Evolutionary conservation across 2,797 vertebrate genomes (phyloP), one percentile per base, ranked within the genome.

Genomic region (Botia almorhae): DNA sequence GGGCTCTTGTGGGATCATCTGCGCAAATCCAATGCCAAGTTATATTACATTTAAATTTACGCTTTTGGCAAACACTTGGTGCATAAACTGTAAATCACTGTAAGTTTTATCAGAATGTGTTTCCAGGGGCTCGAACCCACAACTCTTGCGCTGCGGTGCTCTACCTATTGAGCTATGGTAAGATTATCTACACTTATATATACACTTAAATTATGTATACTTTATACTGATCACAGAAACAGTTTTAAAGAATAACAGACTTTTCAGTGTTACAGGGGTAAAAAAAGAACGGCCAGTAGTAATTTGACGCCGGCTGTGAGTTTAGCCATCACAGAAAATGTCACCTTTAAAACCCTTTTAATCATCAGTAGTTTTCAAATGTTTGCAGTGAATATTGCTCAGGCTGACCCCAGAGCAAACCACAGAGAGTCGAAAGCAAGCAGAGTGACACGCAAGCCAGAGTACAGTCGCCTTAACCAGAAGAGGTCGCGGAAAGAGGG

Each of bases 311-410:
- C 6, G 7, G 19, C 14, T 17, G 26, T 10, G 2, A 17, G 55
- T 36, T 61, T 17, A 71, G 58, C 56, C 23, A 76, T 80, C 73
- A 82, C 63, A 64, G 17, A 80, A 83, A 76, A 85, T 61, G 56
- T 80, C 17, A 6, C 36, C 67, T 81, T 29, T 33, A 48, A 0
- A 75, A 64, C 51, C 5, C 26, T 21, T 39, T 19, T 10, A 0
- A 46, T 17, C 19, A 19, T 55, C 16, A 67, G 36, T 13, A 13
- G 21, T 23, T 53, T 76, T 76, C 16, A 56, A 56, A 7, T 8
- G 36, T 46, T 70, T 70, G n/a, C 56, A 78, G 56, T 56, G 0
- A 8, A 78, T 70, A 29, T 70, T 51, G 43, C 43, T 61, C n/a
- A 2, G 14, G 70, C 56, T 63, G 67, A 70, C 76, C 76, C 13